Evolutionary conservation across 2,797 vertebrate genomes (phyloP).

Genomic region (Leucoraja ocellata): DNA sequence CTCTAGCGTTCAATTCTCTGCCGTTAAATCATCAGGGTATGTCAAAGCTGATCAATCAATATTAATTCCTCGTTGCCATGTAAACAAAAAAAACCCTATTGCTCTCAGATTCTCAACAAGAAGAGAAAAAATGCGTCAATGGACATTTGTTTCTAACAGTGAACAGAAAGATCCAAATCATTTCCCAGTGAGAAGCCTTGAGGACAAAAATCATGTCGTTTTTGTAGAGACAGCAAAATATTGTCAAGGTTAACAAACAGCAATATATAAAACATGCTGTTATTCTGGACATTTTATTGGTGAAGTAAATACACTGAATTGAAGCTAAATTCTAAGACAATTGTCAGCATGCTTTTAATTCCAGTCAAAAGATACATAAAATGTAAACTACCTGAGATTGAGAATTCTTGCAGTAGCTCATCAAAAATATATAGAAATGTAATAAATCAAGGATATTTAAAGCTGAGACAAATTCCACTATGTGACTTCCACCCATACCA

Average conservation of each 20-base stretch:
- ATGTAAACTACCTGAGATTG: neutral
- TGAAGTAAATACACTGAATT: neutral
- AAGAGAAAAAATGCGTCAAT: neutral
- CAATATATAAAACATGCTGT: neutral
- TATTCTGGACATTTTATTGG: neutral
- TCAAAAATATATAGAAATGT: neutral
- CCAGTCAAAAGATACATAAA: neutral
- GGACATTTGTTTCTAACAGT: neutral
- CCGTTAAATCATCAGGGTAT: neutral
- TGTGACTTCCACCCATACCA: neutral
- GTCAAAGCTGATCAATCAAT: neutral
- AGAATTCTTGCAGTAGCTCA: neutral
- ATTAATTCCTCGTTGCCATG: neutral
- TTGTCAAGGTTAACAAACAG: slow-evolving; percentile 16
- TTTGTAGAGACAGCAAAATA: neutral
- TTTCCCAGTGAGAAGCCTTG: neutral
- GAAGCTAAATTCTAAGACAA: neutral
- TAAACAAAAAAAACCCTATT: neutral
- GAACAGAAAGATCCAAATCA: neutral
- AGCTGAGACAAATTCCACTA: neutral
- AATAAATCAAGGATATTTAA: neutral
- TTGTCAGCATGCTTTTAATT: neutral
- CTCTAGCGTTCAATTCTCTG: neutral
- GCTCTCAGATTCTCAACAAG: neutral
- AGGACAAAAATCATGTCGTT: neutral